Evolutionary conservation across 2,888 invertebrate genomes (phyloP).

Genomic region (Agrotis segetum): DNA sequence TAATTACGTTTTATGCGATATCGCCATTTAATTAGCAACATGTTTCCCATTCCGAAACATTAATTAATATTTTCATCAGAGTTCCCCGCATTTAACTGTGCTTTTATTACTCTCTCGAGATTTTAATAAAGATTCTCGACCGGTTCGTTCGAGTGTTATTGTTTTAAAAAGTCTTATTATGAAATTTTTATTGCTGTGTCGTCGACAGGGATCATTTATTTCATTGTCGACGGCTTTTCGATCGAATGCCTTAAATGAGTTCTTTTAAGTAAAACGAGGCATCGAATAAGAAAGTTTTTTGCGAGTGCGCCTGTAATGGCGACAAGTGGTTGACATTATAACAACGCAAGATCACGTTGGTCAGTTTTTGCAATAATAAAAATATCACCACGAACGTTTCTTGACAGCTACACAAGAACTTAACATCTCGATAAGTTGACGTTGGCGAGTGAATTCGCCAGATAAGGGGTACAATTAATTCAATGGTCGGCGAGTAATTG

Average conservation of each 20-base stretch:
- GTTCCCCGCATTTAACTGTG: constrained; percentile 89
- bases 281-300: constrained; percentile 67
- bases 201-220: constrained; percentile 77
- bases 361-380: constrained; percentile 79
- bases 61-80: constrained; percentile 91
- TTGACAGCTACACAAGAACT: constrained; percentile 73
- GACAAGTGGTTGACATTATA: constrained; percentile 73
- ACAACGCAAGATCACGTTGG: constrained; percentile 66
- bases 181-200: constrained; percentile 81
- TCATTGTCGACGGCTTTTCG: constrained; percentile 78
- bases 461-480: constrained; percentile 85
- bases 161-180: constrained; percentile 86
- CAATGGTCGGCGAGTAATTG: constrained; percentile 82
- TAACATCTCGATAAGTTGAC: constrained; percentile 75
- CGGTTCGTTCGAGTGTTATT: constrained; percentile 86
- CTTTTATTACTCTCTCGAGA: constrained; percentile 89
- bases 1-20: constrained; percentile 91
- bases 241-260: constrained; percentile 74
- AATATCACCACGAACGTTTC: constrained; percentile 73
- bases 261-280: constrained; percentile 69
- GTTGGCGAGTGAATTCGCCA: constrained; percentile 76
- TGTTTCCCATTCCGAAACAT: constrained; percentile 90
- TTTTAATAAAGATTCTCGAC: constrained; percentile 90
- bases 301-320: constrained; percentile 58
- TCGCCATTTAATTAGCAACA: constrained; percentile 91